Base-by-base conservation (phyloP, 2,888 invertebrate species). In the Protonemura montana region DNA sequence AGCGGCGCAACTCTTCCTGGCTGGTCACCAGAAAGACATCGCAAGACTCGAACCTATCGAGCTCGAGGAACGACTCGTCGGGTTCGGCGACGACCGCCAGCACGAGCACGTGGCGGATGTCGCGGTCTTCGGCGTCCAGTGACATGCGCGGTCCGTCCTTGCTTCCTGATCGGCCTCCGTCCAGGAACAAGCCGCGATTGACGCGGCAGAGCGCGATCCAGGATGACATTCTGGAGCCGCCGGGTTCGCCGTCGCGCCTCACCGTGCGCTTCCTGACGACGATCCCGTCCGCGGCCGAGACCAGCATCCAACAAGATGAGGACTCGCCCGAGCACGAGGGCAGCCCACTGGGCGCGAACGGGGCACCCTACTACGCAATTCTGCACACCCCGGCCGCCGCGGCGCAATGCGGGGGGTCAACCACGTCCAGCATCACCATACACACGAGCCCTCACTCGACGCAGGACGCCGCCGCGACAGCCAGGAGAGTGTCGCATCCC, bases 31-130 rank as follows among this genome's bases (percentile, higher is more conserved):
- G 97, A 85, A 98, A 98, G 92, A 97, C 97, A 0, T 97, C 97
- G 16, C 97, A 98, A 91, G 98, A 98, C 91, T 98, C 98, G 5
- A 98, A 97, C 91, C 92, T 98, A 88, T 97, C 97, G 82, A 97
- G 96, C 89, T 97, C 97, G 28, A 93, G 98, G 85, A 98, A 98
- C 91, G 98, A 98, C 91, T 98, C 97, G 21, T 97, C 97, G 0
- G 97, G 97, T 0, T 97, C 97, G 6, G 95, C 95, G 29, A 97
- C 97, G 26, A 97, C 97, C 0, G 97, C 97, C 30, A 97, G 96
- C 89, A 98, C 98, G 26, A 96, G 97, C 89, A 97, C 97, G 86
- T 98, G 97, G 95, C 93, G 97, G 87, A 94, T 97, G 89, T 97
- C 97, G 13, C 93, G 97, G 85, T 97, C 97, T 82, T 97, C 96